Percentiles rank a stretch among this genome's conserved stretches.
phyloP scores from a whole-genome alignment of 2,888 invertebrate genomes.

The Tanypteryx hageni region DNA sequence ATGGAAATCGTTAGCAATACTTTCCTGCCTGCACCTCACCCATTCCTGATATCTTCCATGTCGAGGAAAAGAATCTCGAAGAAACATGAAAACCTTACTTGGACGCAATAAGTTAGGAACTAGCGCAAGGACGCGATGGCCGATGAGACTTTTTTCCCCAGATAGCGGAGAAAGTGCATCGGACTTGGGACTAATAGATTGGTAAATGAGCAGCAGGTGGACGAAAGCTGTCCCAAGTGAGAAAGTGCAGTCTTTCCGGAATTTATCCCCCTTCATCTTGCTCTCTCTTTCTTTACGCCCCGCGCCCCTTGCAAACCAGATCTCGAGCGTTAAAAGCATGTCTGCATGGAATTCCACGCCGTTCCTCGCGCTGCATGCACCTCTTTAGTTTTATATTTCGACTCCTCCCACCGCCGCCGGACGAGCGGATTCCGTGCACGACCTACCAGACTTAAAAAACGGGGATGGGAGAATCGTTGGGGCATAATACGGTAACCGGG shows the following conservation, averaged over 20 bases:
- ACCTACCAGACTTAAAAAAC: neutral
- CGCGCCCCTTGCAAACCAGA: neutral
- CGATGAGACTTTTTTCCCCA: neutral
- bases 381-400: neutral
- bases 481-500: too few species aligned
- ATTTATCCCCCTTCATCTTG: neutral
- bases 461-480: too few species aligned
- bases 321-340: neutral
- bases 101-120: neutral
- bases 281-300: neutral
- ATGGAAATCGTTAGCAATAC: too few species aligned
- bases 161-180: neutral
- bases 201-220: neutral
- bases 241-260: neutral
- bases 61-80: too few species aligned
- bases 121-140: neutral
- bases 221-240: neutral
- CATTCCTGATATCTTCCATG: too few species aligned
- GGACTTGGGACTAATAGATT: neutral
- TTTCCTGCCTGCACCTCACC: too few species aligned
- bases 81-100: neutral
- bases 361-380: neutral
- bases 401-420: neutral
- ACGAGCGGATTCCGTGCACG: neutral
- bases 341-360: neutral